Evolutionary conservation across 2,113 vertebrate genomes (phyloP).

Genomic region (Puntigrus tetrazona): DNA sequence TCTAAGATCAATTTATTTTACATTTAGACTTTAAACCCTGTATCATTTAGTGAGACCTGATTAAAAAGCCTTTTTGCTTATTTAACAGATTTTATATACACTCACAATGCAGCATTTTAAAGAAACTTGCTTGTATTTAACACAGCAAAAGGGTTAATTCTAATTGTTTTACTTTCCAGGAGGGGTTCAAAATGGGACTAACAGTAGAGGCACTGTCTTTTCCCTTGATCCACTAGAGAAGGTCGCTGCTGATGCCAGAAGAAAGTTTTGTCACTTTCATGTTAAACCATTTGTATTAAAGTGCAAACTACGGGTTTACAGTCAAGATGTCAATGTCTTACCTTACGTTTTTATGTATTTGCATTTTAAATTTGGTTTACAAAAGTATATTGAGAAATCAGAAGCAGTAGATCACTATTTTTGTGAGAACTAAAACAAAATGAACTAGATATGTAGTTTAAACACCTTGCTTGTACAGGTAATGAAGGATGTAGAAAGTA

Average conservation of each 20-base stretch:
- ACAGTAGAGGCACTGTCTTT: slow-evolving; percentile 96
- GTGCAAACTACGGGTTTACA: slow-evolving; percentile 72
- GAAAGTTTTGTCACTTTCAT: slow-evolving; percentile 59
- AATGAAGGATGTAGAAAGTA: slow-evolving; percentile 71
- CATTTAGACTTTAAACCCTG: neutral
- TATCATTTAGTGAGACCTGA: no score
- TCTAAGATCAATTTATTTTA: slow-evolving; percentile 47
- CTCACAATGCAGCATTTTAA: neutral
- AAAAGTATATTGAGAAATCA: slow-evolving; percentile 63
- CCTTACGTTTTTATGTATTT: slow-evolving; percentile 69
- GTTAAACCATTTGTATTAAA: slow-evolving; percentile 73
- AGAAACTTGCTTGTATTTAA: neutral
- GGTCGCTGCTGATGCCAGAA: slow-evolving; percentile 88
- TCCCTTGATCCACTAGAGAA: slow-evolving; percentile 92
- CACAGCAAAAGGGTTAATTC: neutral
- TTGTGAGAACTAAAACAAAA: slow-evolving; percentile 66
- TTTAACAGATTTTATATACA: neutral
- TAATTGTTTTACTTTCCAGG: slow-evolving; percentile 71
- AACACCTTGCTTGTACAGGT: slow-evolving; percentile 67
- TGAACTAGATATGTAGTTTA: slow-evolving; percentile 62
- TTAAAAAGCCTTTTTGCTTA: neutral
- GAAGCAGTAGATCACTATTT: slow-evolving; percentile 76
- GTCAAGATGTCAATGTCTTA: slow-evolving; percentile 61
- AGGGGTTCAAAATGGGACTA: slow-evolving; percentile 99
- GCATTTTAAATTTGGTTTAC: slow-evolving; percentile 70